phyloP scores from a whole-genome alignment of 2,113 vertebrate genomes.

The Sarotherodon lohbergeri region DNA sequence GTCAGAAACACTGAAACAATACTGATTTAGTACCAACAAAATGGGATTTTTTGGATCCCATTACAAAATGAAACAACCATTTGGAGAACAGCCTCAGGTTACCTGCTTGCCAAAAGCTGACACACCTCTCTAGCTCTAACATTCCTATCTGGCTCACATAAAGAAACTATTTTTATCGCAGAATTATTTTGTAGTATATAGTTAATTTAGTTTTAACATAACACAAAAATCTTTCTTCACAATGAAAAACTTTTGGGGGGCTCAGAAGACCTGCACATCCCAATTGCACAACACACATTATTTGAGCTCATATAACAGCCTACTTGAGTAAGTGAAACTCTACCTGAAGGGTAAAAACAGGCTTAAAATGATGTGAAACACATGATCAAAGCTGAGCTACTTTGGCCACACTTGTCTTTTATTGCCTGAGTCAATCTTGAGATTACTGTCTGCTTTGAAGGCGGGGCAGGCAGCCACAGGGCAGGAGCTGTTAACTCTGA shows the following conservation, averaged over 20 bases:
- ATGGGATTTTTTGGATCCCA: not conserved
- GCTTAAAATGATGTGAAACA: not conserved
- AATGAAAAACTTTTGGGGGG: not conserved
- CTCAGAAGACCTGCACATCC: not conserved
- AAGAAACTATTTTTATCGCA: not conserved
- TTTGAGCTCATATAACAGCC: not conserved
- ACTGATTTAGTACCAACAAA: not conserved
- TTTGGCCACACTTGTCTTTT: not conserved
- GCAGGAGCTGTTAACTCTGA: not conserved
- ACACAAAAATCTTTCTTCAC: not conserved
- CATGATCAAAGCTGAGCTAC: slow-evolving; percentile 17
- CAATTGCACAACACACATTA: not conserved
- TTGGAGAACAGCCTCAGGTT: not conserved
- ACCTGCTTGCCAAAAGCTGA: not conserved
- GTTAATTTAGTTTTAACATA: not conserved
- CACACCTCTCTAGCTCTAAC: not conserved
- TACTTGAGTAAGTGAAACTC: not conserved
- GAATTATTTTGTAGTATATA: not conserved
- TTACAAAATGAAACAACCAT: not conserved
- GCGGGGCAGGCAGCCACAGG: not conserved
- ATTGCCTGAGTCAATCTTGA: not conserved
- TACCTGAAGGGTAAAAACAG: slow-evolving; percentile 1
- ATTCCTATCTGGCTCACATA: not conserved
- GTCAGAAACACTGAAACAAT: not conserved
- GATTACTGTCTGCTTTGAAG: not conserved